phyloP scores from a whole-genome alignment of 2,113 vertebrate species.

The Cranoglanis bouderius region DNA sequence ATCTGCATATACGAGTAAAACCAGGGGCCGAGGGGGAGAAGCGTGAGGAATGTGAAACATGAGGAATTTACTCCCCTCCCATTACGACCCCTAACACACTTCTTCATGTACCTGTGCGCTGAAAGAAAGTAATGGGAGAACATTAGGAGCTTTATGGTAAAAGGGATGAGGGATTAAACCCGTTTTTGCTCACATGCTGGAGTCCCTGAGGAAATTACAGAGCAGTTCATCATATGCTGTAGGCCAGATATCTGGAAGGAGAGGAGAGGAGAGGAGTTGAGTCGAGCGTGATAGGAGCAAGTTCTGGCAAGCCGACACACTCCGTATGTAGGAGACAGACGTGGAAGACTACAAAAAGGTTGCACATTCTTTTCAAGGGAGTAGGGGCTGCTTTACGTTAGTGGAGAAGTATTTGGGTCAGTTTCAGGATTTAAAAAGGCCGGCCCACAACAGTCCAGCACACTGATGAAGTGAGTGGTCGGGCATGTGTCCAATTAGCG shows the following conservation, averaged over 20 bases:
- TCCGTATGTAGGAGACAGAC: constrained; percentile 5
- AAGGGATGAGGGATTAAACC: neutral
- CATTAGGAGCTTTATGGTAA: neutral
- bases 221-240: constrained; percentile 33
- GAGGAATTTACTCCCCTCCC: constrained; percentile 48
- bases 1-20: neutral
- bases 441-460: neutral
- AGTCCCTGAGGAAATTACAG: constrained; percentile 47
- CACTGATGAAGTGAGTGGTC: neutral
- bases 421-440: neutral
- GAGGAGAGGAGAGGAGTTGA: neutral
- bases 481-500: neutral
- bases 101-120: constrained; percentile 38
- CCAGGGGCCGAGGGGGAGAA: neutral
- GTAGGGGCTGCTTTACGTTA: constrained; percentile 44
- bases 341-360: constrained; percentile 40
- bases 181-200: constrained; percentile 37
- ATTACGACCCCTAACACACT: constrained; percentile 45
- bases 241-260: constrained; percentile 32
- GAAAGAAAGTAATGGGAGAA: neutral
- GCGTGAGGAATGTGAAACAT: neutral
- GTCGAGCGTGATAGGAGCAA: constrained; percentile 21
- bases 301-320: constrained; percentile 42
- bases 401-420: constrained; percentile 33
- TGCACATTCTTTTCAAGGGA: constrained; percentile 35